These are phyloP conservation scores for Ennomos quercinarius DNA, from an alignment of 2,888 invertebrate species.

Conservation along the genomic window DNA sequence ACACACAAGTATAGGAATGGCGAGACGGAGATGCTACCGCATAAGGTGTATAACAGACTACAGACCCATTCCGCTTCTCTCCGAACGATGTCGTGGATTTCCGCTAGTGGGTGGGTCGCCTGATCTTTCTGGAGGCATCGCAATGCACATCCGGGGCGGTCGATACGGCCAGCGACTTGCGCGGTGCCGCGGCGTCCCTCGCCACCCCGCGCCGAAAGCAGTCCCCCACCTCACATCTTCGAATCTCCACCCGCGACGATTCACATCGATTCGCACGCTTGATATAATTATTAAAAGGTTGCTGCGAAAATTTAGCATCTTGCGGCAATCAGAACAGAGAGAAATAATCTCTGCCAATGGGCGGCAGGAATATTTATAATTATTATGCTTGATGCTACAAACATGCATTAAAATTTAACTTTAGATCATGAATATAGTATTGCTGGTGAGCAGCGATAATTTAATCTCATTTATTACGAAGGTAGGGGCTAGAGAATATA, in stretches of 20 bases:
- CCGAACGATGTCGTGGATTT: slow-evolving; percentile 46
- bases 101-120: slow-evolving; percentile 67
- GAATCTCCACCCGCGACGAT: slow-evolving; percentile 62
- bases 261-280: slow-evolving; percentile 78
- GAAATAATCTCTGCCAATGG: neutral
- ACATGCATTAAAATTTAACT: too few species aligned
- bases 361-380: too few species aligned
- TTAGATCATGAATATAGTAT: too few species aligned
- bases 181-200: slow-evolving; percentile 70
- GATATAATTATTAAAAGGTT: slow-evolving; percentile 55
- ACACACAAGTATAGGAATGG: neutral
- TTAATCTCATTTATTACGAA: too few species aligned
- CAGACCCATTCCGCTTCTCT: neutral
- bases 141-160: slow-evolving; percentile 83
- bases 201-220: slow-evolving; percentile 54
- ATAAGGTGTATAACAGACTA: neutral
- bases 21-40: neutral
- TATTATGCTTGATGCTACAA: too few species aligned
- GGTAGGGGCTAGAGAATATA: too few species aligned
- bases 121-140: slow-evolving; percentile 74
- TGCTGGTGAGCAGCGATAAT: too few species aligned
- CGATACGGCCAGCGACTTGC: slow-evolving; percentile 81
- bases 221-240: slow-evolving; percentile 58
- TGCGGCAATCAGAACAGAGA: neutral
- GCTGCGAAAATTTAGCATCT: slow-evolving; percentile 1